Percentiles rank a stretch among this genome's conserved stretches.
Evolutionary conservation across 2,888 invertebrate species (phyloP).

Genomic region (Microctonus hyperodae): DNA sequence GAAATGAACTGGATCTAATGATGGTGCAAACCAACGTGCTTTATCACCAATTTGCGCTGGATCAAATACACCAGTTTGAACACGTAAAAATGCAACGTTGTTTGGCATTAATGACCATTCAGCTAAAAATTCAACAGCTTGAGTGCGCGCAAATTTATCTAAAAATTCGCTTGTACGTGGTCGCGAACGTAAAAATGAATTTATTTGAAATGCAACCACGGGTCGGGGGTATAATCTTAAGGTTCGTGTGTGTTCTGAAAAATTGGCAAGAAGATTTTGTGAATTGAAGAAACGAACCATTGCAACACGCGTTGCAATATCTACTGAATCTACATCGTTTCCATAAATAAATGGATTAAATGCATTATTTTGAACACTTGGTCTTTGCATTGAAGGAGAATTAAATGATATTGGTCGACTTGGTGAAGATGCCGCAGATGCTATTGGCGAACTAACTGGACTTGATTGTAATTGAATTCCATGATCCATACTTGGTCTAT

Average conservation of each 20-base stretch:
- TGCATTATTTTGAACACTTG: slow-evolving; percentile 42
- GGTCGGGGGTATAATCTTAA: slow-evolving; percentile 95
- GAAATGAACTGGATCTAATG: slow-evolving; percentile 88
- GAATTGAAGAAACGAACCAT: slow-evolving; percentile 99
- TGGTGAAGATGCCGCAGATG: slow-evolving; percentile 50
- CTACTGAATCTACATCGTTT: slow-evolving; percentile 96
- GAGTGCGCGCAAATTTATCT: slow-evolving; percentile 91
- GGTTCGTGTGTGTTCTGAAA: slow-evolving; percentile 97
- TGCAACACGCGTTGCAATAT: slow-evolving; percentile 96
- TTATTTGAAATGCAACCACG: slow-evolving; percentile 98
- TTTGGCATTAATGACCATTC: slow-evolving; percentile 98
- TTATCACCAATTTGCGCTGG: slow-evolving; percentile 97
- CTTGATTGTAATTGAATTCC: slow-evolving; percentile 42
- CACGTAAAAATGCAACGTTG: slow-evolving; percentile 96
- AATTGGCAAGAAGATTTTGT: slow-evolving; percentile 94
- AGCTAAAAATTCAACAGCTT: slow-evolving; percentile 98
- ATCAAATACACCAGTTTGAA: slow-evolving; percentile 96
- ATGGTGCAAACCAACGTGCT: slow-evolving; percentile 93
- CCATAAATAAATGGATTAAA: slow-evolving; percentile 91
- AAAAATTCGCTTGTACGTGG: slow-evolving; percentile 89
- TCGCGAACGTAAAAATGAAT: slow-evolving; percentile 93
- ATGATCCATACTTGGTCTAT: slow-evolving; percentile 54
- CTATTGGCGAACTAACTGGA: slow-evolving; percentile 60
- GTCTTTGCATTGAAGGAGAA: slow-evolving; percentile 49
- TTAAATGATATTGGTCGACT: slow-evolving; percentile 62